Percentiles rank a stretch among this genome's conserved stretches.
These are phyloP conservation scores for Drosophila athabasca DNA, from an alignment of 1,140 invertebrate genomes.

Conservation along the genomic window DNA sequence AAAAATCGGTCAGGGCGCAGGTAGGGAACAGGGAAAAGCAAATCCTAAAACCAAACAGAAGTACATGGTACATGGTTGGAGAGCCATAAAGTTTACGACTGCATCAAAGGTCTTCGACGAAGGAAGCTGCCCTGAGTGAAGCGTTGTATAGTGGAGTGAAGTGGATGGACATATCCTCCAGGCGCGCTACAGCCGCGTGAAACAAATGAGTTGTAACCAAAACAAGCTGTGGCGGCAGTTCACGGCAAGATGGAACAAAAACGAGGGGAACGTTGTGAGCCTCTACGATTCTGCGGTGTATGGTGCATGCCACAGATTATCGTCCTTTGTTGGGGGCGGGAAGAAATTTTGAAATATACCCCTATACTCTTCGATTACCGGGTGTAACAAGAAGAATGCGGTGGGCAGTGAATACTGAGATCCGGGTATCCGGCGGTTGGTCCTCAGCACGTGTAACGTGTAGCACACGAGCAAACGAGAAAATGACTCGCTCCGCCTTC, in stretches of 20 bases:
- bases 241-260: constrained; percentile 5
- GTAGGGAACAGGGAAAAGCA: neutral
- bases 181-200: constrained; percentile 36
- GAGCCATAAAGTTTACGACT: constrained; percentile 64
- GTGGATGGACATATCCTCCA: too few species aligned
- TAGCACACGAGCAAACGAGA: constrained; percentile 19
- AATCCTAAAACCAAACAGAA: constrained; percentile 17
- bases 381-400: too few species aligned
- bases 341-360: too few species aligned
- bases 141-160: too few species aligned
- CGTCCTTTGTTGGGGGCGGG: too few species aligned
- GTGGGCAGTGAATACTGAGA: too few species aligned
- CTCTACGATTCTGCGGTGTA: too few species aligned
- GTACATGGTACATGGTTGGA: constrained; percentile 20
- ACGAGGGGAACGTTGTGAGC: too few species aligned
- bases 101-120: constrained; percentile 66
- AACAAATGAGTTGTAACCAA: constrained; percentile 73
- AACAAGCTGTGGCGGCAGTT: constrained; percentile 47
- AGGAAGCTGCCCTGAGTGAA: neutral
- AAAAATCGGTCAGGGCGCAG: neutral
- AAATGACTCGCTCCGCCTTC: constrained; percentile 1
- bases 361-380: too few species aligned
- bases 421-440: neutral
- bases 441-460: constrained; percentile 33
- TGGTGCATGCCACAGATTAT: too few species aligned